Base-by-base conservation (phyloP, 2,888 invertebrate species). In the Linyphia triangularis region DNA sequence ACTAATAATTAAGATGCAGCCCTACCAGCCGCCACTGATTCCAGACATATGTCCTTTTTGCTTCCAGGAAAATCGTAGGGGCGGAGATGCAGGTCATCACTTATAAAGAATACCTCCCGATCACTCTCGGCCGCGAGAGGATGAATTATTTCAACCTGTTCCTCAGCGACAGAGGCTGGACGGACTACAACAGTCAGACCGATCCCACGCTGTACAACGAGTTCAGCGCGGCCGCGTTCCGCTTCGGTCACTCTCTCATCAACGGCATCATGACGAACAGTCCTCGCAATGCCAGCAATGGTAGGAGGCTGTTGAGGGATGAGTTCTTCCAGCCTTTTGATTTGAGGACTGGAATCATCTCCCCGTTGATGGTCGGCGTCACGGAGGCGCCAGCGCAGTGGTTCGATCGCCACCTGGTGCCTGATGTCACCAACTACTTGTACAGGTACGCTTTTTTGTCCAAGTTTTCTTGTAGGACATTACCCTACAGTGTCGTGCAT, bases 371-470 rank as follows among this genome's bases (percentile, higher is more conserved):
- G 77, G 37, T 13, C 16, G 63, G 77, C 1, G n/a, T 63, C 30
- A 16, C 61, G 0, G 22, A 19, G 1, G 16, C 37, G 13, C 37
- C 77, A 2, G 61, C 77, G 6, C 77, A 77, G 37, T 77, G 77
- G 77, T 77, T 77, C 9, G 77, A 77, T 26, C 33, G 77, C 6
- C 24, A 77, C 16, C 7, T 77, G 63, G 77, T 77, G 0, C 77
- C 77, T 7, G 77, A 77, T 37, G 61, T 77, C 10, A 77, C 61
- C 7, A 77, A 77, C 40, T 61, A 37, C 16, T 24, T 77, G n/a
- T 77, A 77, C 61, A 61, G 77, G 77, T 77, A 77, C 28, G 2
- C n/a, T n/a, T n/a, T n/a, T n/a, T n/a, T n/a, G n/a, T n/a, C n/a
- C n/a, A n/a, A n/a, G n/a, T n/a, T n/a, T n/a, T n/a, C n/a, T n/a